Conservation (phyloP, 2,113 vertebrate species). For the Merops nubicus region DNA sequence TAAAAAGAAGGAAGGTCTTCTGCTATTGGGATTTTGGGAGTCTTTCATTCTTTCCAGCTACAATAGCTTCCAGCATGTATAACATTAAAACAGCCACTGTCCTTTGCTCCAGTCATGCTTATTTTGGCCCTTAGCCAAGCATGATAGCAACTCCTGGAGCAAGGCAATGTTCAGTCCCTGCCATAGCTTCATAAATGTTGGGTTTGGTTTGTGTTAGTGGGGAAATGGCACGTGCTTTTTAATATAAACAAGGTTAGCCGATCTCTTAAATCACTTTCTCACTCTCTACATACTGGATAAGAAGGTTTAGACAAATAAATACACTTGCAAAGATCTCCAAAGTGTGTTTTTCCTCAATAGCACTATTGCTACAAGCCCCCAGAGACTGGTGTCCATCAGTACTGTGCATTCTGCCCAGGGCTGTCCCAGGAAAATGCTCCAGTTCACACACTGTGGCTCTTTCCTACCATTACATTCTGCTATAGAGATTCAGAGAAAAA, state of each 20-base stretch:
- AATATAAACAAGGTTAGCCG: background rate
- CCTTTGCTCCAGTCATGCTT: background rate
- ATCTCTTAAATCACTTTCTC: background rate
- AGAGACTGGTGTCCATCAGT: fast-evolving
- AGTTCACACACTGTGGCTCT: background rate
- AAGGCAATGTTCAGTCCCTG: background rate
- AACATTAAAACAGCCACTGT: background rate
- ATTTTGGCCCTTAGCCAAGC: background rate
- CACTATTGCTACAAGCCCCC: background rate
- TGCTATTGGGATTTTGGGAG: background rate
- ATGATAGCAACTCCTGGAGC: background rate
- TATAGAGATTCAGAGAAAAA: fast-evolving
- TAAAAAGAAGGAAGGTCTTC: background rate
- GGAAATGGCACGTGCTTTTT: background rate
- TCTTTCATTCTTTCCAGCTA: background rate
- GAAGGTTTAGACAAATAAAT: background rate
- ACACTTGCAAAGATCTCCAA: background rate
- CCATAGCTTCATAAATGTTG: background rate
- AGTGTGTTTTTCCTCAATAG: background rate
- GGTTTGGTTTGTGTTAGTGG: background rate
- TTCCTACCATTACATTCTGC: background rate
- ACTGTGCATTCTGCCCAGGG: background rate
- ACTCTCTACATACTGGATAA: background rate
- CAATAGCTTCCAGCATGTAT: background rate
- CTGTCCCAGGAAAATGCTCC: background rate